A percentile compares a stretch with the other conserved stretches of the same genome.
phyloP scores from a whole-genome alignment of 2,113 vertebrate species.

The Psammodynastes pulverulentus region DNA sequence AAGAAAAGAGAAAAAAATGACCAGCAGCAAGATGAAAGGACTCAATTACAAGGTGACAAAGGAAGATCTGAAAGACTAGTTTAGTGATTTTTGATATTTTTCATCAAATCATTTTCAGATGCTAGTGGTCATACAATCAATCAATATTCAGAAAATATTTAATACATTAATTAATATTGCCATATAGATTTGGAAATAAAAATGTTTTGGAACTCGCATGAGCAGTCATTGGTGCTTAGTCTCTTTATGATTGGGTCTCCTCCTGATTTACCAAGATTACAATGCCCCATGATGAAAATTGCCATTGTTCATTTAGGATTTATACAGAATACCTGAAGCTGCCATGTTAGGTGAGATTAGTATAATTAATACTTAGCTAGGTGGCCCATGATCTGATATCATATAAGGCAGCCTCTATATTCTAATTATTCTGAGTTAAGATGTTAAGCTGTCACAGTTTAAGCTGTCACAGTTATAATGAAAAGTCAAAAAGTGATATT shows the following conservation, averaged over 20 bases:
- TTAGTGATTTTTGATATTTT: neutral
- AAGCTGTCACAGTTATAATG: neutral
- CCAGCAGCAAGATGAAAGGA: neutral
- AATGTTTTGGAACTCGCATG: neutral
- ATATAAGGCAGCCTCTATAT: neutral
- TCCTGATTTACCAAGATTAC: neutral
- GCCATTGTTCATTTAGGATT: neutral
- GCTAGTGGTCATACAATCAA: neutral
- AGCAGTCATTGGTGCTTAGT: neutral
- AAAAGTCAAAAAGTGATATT: neutral
- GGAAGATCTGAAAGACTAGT: neutral
- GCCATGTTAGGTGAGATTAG: neutral
- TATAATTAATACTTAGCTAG: neutral
- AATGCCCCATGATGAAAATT: neutral
- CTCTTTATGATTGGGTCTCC: neutral
- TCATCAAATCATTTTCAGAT: neutral
- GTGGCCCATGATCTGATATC: neutral
- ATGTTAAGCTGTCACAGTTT: neutral
- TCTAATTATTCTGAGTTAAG: neutral
- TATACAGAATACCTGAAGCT: neutral
- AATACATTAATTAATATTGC: neutral
- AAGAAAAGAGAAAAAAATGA: neutral
- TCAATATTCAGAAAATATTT: neutral
- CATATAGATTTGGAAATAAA: neutral
- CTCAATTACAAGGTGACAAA: neutral